Evolutionary conservation across 1,140 invertebrate genomes (phyloP).

Genomic region (Lordiphosa collinella): DNA sequence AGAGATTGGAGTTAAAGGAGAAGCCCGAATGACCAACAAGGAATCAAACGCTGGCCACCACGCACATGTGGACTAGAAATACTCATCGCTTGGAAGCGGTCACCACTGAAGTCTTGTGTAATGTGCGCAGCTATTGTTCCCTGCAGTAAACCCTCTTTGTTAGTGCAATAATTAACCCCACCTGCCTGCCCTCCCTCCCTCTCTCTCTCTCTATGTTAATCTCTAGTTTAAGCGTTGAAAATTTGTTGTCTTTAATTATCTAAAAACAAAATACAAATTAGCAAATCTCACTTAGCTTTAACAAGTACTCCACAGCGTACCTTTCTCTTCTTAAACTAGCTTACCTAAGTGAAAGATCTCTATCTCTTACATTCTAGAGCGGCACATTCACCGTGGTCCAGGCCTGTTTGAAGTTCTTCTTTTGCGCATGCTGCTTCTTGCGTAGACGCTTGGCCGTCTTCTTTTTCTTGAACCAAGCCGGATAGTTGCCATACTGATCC

Average conservation of each 20-base stretch:
- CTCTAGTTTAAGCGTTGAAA: conserved; percentile 44
- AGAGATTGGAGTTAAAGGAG: conserved; percentile 59
- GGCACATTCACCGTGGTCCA: conserved; percentile 79
- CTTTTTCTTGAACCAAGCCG: conserved; percentile 83
- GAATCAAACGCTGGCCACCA: conserved; percentile 28
- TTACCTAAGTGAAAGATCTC: too few relatives aligned
- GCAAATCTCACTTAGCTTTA: conserved; percentile 18
- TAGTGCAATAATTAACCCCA: conserved; percentile 37
- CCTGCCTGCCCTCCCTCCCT: too few relatives aligned
- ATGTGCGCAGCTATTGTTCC: conserved; percentile 69
- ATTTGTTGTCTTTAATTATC: conserved; percentile 30
- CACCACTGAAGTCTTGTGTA: conserved; percentile 52
- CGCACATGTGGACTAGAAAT: conserved; percentile 47
- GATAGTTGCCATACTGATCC: conserved; percentile 84
- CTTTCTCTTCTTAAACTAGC: background rate
- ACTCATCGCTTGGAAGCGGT: conserved; percentile 57
- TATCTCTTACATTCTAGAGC: conserved; percentile 27
- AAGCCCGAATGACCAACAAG: conserved; percentile 67
- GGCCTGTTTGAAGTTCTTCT: conserved; percentile 78
- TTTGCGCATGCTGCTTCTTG: conserved; percentile 78
- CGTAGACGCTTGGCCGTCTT: conserved; percentile 82
- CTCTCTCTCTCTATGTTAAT: conserved; percentile 3
- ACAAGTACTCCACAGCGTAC: background rate
- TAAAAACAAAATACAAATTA: conserved; percentile 13
- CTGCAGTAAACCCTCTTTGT: conserved; percentile 50